phyloP scores from a whole-genome alignment of 2,888 invertebrate species.

The Dryadula phaetusa region DNA sequence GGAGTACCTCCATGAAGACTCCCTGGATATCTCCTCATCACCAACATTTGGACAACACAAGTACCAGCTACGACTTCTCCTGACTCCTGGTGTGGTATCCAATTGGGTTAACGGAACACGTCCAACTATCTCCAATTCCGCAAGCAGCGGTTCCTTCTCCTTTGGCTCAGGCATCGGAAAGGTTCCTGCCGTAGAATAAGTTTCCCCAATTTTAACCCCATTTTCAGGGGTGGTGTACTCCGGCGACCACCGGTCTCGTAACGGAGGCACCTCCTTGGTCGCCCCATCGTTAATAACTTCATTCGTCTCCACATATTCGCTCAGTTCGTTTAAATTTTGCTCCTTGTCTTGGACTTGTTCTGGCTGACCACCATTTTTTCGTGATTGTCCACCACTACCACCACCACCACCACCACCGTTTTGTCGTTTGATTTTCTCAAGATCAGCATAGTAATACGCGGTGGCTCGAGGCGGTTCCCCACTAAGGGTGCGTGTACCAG shows the following conservation, averaged over 20 bases:
- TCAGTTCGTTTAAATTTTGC: slow-evolving; percentile 76
- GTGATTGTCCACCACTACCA: slow-evolving; percentile 32
- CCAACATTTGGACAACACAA: slow-evolving; percentile 82
- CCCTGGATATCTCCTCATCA: slow-evolving; percentile 72
- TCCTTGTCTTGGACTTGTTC: slow-evolving; percentile 45
- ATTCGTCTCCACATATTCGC: slow-evolving; percentile 69
- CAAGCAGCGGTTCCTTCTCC: slow-evolving; percentile 73
- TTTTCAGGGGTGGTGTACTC: slow-evolving; percentile 69
- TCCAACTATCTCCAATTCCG: slow-evolving; percentile 74
- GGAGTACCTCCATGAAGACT: slow-evolving; percentile 76
- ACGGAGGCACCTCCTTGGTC: slow-evolving; percentile 65
- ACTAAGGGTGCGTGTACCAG: slow-evolving; percentile 67
- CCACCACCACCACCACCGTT: slow-evolving; percentile 44
- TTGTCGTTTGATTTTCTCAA: slow-evolving; percentile 81
- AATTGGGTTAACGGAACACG: slow-evolving; percentile 69
- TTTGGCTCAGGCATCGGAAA: slow-evolving; percentile 80
- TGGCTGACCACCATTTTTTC: slow-evolving; percentile 49
- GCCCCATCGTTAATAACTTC: slow-evolving; percentile 71
- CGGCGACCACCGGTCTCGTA: slow-evolving; percentile 67
- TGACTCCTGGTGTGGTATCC: slow-evolving; percentile 67
- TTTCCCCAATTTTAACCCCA: slow-evolving; percentile 63
- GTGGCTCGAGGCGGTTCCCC: slow-evolving; percentile 85
- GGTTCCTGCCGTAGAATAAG: slow-evolving; percentile 78
- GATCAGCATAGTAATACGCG: slow-evolving; percentile 84
- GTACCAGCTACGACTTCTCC: slow-evolving; percentile 85